Evolutionary conservation across 2,888 invertebrate species (phyloP).

Genomic region (Metopia argyrocephala): DNA sequence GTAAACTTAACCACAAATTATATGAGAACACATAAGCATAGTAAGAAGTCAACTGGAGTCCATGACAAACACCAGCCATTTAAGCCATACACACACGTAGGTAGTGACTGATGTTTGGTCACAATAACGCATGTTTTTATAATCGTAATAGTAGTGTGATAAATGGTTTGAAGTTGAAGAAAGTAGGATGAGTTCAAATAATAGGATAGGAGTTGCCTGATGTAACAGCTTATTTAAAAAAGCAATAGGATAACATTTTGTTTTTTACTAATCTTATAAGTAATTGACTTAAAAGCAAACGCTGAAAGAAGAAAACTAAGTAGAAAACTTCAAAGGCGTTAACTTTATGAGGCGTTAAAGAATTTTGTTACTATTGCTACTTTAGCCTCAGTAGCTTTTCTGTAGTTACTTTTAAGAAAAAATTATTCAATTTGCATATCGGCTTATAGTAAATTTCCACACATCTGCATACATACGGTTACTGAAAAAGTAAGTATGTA

Average conservation of each 20-base stretch:
- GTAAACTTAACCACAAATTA: slow-evolving; percentile 54
- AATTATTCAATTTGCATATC: slow-evolving; percentile 52
- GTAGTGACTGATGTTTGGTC: neutral
- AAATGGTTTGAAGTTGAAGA: too few species aligned
- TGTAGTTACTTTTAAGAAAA: slow-evolving; percentile 30
- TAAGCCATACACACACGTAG: neutral
- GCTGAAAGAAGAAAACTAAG: neutral
- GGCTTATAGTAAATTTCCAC: slow-evolving; percentile 30
- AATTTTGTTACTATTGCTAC: slow-evolving; percentile 18
- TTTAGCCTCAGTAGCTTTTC: neutral
- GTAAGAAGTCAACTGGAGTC: neutral
- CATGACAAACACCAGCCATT: neutral
- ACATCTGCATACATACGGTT: neutral
- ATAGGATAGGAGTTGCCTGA: neutral
- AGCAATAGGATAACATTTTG: slow-evolving; percentile 35
- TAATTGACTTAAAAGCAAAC: slow-evolving; percentile 30
- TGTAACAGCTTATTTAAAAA: slow-evolving; percentile 41
- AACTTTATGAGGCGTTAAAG: slow-evolving; percentile 27
- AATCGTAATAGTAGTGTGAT: too few species aligned
- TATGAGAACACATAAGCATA: slow-evolving; percentile 27
- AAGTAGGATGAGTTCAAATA: too few species aligned
- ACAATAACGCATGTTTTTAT: too few species aligned
- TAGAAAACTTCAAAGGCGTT: slow-evolving; percentile 37
- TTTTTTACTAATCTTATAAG: slow-evolving; percentile 34
- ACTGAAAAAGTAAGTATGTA: neutral